Percentiles rank a stretch among this genome's conserved stretches.
Conservation (phyloP, 2,113 vertebrate genomes). For the Hippopotamus amphibius region DNA sequence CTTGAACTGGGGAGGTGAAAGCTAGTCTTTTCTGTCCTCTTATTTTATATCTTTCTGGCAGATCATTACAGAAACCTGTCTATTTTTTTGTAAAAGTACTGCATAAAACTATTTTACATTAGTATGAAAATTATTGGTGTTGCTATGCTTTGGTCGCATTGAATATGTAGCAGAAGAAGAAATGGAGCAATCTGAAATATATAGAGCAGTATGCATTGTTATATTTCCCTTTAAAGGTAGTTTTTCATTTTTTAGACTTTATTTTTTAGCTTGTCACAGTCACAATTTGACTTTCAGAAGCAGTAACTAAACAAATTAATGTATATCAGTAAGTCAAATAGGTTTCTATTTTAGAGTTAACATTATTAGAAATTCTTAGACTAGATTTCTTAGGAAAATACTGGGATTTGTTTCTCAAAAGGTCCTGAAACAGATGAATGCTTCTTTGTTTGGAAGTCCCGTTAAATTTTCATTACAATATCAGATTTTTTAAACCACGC, state of each 20-base stretch:
- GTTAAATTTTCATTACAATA: slow-evolving; percentile 73
- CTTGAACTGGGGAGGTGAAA: not conserved
- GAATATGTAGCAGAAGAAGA: not conserved
- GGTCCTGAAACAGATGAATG: slow-evolving; percentile 50
- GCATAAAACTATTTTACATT: slow-evolving; percentile 26
- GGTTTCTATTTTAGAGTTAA: not conserved
- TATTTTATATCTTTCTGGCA: slow-evolving; percentile 31
- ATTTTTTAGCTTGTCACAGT: not conserved
- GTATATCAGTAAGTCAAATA: not conserved
- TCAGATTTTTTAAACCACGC: slow-evolving; percentile 58
- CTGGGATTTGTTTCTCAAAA: slow-evolving; percentile 45
- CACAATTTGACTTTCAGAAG: not conserved
- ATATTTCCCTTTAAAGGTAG: not conserved
- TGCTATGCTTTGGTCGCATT: not conserved
- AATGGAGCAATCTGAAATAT: not conserved
- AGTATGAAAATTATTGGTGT: not conserved
- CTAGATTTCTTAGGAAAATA: slow-evolving; percentile 38
- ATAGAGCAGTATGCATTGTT: not conserved
- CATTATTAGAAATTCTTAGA: not conserved
- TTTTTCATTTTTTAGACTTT: not conserved
- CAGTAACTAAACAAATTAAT: not conserved
- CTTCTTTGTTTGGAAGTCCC: slow-evolving; percentile 61
- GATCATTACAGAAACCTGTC: not conserved
- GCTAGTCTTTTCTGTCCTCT: not conserved
- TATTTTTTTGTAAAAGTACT: not conserved